Conservation (phyloP, 1,140 invertebrate genomes). For the Phymorhynchus buccinoides region DNA sequence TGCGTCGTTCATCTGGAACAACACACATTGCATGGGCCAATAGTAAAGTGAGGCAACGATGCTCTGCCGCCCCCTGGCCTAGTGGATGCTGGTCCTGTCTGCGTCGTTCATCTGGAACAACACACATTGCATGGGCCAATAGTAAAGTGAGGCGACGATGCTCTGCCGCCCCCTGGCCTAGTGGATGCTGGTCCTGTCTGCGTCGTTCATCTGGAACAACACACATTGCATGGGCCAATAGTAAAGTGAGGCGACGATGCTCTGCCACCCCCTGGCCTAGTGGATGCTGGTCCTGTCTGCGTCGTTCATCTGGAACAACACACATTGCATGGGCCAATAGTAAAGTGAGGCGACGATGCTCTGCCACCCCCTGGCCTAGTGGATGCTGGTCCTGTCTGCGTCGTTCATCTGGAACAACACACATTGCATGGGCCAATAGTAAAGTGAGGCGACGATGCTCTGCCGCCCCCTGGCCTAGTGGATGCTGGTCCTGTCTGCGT, state of each 20-base stretch:
- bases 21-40: too few relatives aligned
- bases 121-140: too few relatives aligned
- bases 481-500: constrained; percentile 78
- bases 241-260: too few relatives aligned
- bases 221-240: too few relatives aligned
- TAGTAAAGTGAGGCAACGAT: constrained; percentile 98
- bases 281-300: constrained; percentile 82
- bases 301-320: constrained; percentile 74
- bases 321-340: too few relatives aligned
- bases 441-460: too few relatives aligned
- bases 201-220: constrained; percentile 74
- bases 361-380: constrained; percentile 99
- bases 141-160: constrained; percentile 97
- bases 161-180: constrained; percentile 99
- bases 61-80: constrained; percentile 99
- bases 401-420: constrained; percentile 74
- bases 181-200: constrained; percentile 82
- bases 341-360: too few relatives aligned
- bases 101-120: constrained; percentile 73
- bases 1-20: constrained; percentile 73
- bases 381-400: constrained; percentile 80
- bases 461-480: constrained; percentile 99
- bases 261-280: constrained; percentile 99
- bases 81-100: constrained; percentile 84
- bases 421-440: too few relatives aligned